A percentile compares a stretch with the other conserved stretches of the same genome.
phyloP scores from a whole-genome alignment of 2,888 invertebrate genomes.

The Polydrusus tereticollis region DNA sequence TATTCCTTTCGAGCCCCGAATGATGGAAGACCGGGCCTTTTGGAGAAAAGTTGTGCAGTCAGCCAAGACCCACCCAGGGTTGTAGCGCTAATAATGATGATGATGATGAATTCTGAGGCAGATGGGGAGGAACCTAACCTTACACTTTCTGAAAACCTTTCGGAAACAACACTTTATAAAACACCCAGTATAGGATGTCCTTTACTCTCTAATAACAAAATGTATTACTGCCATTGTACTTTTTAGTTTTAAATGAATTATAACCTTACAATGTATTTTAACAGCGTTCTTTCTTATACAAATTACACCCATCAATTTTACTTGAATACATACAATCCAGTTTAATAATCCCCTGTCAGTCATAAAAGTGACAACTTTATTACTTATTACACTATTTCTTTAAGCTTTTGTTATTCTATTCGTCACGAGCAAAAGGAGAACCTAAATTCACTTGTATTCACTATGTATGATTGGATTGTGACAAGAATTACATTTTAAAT shows the following conservation, averaged over 20 bases:
- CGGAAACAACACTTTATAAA: too few species aligned
- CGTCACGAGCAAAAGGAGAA: not conserved
- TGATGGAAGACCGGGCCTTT: too few species aligned
- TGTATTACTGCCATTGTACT: not conserved
- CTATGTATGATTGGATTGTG: not conserved
- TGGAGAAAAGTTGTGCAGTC: too few species aligned
- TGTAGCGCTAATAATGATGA: too few species aligned
- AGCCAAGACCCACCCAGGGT: too few species aligned
- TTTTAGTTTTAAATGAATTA: not conserved
- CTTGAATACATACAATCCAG: constrained; percentile 4
- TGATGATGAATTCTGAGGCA: too few species aligned
- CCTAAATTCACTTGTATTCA: not conserved
- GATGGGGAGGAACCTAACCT: too few species aligned
- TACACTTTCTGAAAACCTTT: too few species aligned
- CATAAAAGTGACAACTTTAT: constrained; percentile 7
- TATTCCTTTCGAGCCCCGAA: too few species aligned
- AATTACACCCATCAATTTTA: constrained; percentile 5
- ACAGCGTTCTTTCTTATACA: not conserved
- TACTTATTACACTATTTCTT: constrained; percentile 14
- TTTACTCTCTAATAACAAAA: not conserved
- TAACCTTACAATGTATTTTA: too few species aligned
- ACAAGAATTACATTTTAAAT: too few species aligned
- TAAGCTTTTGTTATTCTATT: constrained; percentile 9
- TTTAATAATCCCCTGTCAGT: constrained; percentile 18
- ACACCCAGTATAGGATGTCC: too few species aligned